A percentile compares a stretch with the other conserved stretches of the same genome.
These are phyloP conservation scores for Zaprionus camerounensis DNA, from an alignment of 1,140 invertebrate genomes.

Conservation along the genomic window DNA sequence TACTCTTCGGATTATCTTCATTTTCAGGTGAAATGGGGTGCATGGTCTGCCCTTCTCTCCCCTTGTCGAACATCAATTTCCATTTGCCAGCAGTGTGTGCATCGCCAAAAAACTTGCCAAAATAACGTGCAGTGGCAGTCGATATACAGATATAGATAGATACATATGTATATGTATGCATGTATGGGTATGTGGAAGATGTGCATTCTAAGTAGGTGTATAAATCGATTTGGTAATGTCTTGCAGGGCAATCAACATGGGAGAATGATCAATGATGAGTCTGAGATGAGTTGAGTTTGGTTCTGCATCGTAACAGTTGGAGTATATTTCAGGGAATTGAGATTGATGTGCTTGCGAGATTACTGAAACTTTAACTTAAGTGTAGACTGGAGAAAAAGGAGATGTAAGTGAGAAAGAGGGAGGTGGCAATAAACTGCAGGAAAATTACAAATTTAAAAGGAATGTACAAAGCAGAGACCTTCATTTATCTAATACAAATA, in stretches of 20 bases:
- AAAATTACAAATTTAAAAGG: not conserved
- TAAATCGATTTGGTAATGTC: constrained; percentile 30
- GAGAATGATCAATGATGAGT: constrained; percentile 33
- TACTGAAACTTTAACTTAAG: not conserved
- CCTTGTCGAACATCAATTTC: constrained; percentile 65
- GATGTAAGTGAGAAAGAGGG: not conserved
- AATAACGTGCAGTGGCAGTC: constrained; percentile 21
- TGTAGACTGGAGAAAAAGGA: not conserved
- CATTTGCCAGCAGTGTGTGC: constrained; percentile 58
- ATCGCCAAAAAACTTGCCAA: constrained; percentile 26
- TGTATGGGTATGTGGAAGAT: not conserved
- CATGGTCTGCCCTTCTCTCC: not conserved
- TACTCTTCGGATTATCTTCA: constrained; percentile 45
- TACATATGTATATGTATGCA: not conserved
- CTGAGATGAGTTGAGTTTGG: constrained; percentile 1
- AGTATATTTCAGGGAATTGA: not conserved
- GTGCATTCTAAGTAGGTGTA: constrained; percentile 19
- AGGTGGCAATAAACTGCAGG: not conserved
- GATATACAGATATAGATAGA: not conserved
- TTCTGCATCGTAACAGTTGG: not conserved
- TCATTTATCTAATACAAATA: too few species aligned
- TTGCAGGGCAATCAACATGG: constrained; percentile 9
- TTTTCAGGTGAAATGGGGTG: constrained; percentile 36
- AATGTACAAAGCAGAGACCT: too few species aligned
- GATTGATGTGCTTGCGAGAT: constrained; percentile 1